phyloP scores from a whole-genome alignment of 1,140 invertebrate genomes.

The Drosophila mauritiana region DNA sequence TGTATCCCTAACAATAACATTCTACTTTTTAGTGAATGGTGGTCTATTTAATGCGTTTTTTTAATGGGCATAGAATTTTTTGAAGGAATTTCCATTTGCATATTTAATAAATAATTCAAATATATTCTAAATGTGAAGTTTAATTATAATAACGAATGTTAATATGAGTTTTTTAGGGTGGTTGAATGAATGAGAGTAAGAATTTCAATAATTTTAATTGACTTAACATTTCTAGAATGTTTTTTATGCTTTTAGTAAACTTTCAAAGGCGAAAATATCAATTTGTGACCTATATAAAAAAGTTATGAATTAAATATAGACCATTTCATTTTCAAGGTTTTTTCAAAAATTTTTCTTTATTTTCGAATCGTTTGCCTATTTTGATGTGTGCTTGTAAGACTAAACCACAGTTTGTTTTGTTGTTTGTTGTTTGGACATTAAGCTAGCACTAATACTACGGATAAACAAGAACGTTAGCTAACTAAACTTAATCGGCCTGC shows the following conservation, averaged over 20 bases:
- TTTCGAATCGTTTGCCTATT: conserved; percentile 45
- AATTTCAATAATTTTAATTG: no score
- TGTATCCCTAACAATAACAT: not conserved
- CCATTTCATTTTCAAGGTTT: not conserved
- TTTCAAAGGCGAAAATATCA: no score
- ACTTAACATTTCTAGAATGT: no score
- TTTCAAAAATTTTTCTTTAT: conserved; percentile 31
- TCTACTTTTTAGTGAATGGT: conserved; percentile 3
- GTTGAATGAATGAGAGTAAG: no score
- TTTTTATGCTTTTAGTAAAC: no score
- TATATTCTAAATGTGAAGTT: no score
- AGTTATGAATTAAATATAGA: not conserved
- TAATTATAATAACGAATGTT: no score
- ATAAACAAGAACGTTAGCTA: conserved; percentile 60
- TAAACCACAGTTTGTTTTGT: conserved; percentile 84
- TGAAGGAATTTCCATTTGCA: not conserved
- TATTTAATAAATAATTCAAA: not conserved
- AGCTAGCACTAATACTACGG: conserved; percentile 41
- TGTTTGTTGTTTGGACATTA: conserved; percentile 52
- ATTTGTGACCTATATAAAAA: no score
- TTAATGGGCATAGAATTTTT: not conserved
- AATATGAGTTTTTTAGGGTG: no score
- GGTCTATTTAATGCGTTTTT: not conserved
- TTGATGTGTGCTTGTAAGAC: conserved; percentile 66
- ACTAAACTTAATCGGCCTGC: conserved; percentile 23